phyloP scores from a whole-genome alignment of 1,140 invertebrate species.

The Philopotamus ludificatus region DNA sequence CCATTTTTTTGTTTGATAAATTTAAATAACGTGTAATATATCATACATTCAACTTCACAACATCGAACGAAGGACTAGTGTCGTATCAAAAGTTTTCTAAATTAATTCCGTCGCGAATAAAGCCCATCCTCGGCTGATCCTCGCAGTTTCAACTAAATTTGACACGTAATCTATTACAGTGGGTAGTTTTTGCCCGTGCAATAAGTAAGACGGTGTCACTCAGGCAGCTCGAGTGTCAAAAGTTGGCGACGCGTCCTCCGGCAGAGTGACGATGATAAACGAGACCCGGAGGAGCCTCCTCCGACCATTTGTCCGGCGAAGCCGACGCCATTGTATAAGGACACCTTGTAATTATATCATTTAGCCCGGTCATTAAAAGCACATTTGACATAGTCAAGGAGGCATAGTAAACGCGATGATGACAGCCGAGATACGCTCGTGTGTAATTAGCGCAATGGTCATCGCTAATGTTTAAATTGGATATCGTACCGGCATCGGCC shows the following conservation, averaged over 20 bases:
- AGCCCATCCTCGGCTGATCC: no score
- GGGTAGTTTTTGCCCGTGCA: neutral
- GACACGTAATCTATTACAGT: neutral
- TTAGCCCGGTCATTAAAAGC: constrained; percentile 21
- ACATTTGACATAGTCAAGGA: constrained; percentile 8
- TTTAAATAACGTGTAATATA: no score
- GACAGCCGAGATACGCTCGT: constrained; percentile 4
- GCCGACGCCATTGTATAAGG: neutral
- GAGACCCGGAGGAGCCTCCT: neutral
- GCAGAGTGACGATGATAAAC: constrained; percentile 9
- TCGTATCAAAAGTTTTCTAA: no score
- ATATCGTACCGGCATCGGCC: no score
- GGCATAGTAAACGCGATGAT: constrained; percentile 8
- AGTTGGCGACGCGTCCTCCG: neutral
- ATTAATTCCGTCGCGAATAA: no score
- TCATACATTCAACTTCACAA: no score
- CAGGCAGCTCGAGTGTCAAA: neutral
- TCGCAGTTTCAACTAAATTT: no score
- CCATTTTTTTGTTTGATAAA: no score
- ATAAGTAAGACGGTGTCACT: neutral
- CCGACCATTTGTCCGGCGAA: constrained; percentile 2
- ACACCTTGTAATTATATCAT: constrained; percentile 15
- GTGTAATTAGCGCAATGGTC: constrained; percentile 1
- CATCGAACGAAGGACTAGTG: no score
- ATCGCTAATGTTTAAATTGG: neutral